Conservation (phyloP, 2,888 invertebrate species). For the Theodoxus fluviatilis region DNA sequence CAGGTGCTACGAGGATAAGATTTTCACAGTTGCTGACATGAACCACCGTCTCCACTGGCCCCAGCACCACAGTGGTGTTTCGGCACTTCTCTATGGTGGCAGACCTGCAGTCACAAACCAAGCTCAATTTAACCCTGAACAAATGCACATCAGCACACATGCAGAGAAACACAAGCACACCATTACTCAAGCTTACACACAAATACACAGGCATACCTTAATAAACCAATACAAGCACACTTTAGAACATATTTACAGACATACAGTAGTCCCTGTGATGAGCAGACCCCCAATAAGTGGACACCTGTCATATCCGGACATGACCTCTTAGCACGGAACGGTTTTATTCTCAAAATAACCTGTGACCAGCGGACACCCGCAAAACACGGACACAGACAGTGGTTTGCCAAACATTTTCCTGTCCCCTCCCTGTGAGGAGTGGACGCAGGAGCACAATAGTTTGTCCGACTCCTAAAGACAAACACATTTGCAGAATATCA, state of each 20-base stretch:
- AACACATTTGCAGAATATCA: no score
- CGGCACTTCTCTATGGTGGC: slow-evolving; percentile 65
- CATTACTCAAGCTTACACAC: not conserved
- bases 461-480: no score
- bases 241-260: not conserved
- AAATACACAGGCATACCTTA: not conserved
- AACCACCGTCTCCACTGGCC: slow-evolving; percentile 64
- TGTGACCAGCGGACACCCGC: no score
- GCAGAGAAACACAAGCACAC: not conserved
- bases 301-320: no score
- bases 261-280: no score
- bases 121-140: not conserved
- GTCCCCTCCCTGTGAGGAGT: no score
- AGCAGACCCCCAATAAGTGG: no score
- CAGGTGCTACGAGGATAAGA: slow-evolving; percentile 61
- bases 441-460: no score
- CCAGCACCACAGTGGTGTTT: slow-evolving; percentile 64
- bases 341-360: no score
- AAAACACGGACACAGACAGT: no score
- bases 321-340: no score
- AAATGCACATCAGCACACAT: not conserved
- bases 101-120: slow-evolving; percentile 43
- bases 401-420: no score
- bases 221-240: not conserved
- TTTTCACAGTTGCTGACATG: slow-evolving; percentile 65